These are phyloP conservation scores for Capitulum mitella DNA, from an alignment of 2,888 invertebrate genomes.

Conservation along the genomic window DNA sequence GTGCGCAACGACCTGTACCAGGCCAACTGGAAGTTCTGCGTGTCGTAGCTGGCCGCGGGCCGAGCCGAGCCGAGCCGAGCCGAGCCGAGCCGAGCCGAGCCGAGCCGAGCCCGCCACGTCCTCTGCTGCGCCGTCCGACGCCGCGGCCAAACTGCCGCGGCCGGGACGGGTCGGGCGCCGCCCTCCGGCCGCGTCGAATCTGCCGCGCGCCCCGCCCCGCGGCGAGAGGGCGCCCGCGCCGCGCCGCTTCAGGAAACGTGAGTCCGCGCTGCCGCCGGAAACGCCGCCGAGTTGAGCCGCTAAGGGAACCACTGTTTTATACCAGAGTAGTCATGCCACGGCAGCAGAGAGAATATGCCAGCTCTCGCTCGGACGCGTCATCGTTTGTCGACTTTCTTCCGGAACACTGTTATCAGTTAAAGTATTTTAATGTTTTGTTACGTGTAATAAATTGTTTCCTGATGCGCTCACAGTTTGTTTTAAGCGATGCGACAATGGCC, in stretches of 20 bases:
- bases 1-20: constrained; percentile 54
- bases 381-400: no score
- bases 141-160: not conserved
- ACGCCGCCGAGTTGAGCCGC: no score
- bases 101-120: not conserved
- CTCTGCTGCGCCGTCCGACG: not conserved
- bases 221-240: not conserved
- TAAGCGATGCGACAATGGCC: no score
- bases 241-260: no score
- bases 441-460: not conserved
- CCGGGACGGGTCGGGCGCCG: not conserved
- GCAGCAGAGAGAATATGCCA: no score
- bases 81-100: not conserved
- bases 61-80: constrained; percentile 66
- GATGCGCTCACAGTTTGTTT: not conserved
- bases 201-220: not conserved
- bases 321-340: not conserved
- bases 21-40: constrained; percentile 64
- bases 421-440: not conserved
- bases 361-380: no score
- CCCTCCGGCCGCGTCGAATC: no score
- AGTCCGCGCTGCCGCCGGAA: no score
- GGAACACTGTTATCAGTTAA: not conserved
- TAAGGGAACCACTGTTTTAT: constrained; percentile 39
- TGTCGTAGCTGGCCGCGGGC: constrained; percentile 72